phyloP scores from a whole-genome alignment of 2,113 vertebrate species.

The Scartelaos histophorus region DNA sequence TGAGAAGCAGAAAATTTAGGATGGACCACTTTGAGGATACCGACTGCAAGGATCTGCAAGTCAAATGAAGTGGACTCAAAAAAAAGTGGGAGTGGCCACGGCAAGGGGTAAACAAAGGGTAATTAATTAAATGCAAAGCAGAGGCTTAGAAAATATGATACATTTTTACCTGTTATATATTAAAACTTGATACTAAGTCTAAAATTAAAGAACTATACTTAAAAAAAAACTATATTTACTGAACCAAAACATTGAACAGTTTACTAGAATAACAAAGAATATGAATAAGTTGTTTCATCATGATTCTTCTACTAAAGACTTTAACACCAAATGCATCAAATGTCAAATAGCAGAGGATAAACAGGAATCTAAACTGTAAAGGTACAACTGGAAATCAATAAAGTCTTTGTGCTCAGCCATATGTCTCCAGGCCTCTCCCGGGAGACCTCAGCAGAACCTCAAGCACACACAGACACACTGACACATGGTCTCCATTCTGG shows the following conservation, averaged over 20 bases:
- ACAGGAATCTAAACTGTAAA: not conserved
- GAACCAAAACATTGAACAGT: too few relatives aligned
- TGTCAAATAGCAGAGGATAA: not conserved
- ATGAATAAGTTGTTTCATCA: not conserved
- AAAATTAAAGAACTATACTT: too few relatives aligned
- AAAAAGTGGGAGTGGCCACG: conserved; percentile 8
- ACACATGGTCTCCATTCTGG: conserved; percentile 39
- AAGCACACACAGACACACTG: conserved; percentile 42
- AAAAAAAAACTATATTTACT: too few relatives aligned
- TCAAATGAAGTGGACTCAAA: conserved; percentile 43
- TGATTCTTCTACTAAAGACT: not conserved
- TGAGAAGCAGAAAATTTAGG: conserved; percentile 35
- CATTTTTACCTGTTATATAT: not conserved
- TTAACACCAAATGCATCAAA: not conserved
- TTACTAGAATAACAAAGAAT: not conserved
- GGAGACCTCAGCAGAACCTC: conserved; percentile 44
- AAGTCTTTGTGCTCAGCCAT: conserved; percentile 37
- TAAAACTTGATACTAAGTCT: not conserved
- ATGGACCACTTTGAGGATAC: conserved; percentile 12
- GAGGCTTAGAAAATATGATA: not conserved
- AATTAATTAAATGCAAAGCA: conserved; percentile 23
- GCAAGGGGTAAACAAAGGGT: conserved; percentile 27
- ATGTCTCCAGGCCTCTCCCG: conserved; percentile 43
- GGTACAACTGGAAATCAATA: conserved; percentile 37
- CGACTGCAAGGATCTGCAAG: conserved; percentile 58